A percentile compares a stretch with the other conserved stretches of the same genome.
Evolutionary conservation across 2,888 invertebrate species (phyloP).

Genomic region (Oithona nana): DNA sequence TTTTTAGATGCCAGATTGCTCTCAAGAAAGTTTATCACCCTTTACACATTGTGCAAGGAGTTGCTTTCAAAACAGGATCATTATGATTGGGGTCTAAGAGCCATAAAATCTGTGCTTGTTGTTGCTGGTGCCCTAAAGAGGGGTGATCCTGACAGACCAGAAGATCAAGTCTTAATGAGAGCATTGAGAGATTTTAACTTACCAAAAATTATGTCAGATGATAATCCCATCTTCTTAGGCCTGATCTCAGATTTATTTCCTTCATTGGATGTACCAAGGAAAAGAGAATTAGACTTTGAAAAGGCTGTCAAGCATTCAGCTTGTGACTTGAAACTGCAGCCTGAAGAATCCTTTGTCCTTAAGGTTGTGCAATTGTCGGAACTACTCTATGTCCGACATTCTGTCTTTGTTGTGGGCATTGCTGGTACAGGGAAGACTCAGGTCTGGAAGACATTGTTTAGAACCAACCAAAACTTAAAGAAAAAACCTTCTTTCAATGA

Average conservation of each 20-base stretch:
- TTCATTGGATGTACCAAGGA: conserved; percentile 81
- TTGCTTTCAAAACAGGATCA: conserved; percentile 78
- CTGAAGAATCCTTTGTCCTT: conserved; percentile 86
- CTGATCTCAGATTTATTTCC: conserved; percentile 89
- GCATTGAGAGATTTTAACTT: conserved; percentile 88
- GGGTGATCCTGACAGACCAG: conserved; percentile 78
- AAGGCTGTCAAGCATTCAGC: conserved; percentile 83
- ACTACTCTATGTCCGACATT: conserved; percentile 81
- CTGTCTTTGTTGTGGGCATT: conserved; percentile 79
- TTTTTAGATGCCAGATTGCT: conserved; percentile 83
- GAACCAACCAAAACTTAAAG: conserved; percentile 73
- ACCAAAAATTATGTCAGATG: conserved; percentile 84
- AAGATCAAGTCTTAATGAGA: conserved; percentile 91
- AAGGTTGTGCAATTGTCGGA: conserved; percentile 90
- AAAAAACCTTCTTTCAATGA: conserved; percentile 77
- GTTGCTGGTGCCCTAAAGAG: conserved; percentile 92
- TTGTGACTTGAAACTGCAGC: conserved; percentile 66
- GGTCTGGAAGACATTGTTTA: conserved; percentile 76
- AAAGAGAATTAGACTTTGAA: conserved; percentile 82
- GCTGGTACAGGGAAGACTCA: conserved; percentile 89
- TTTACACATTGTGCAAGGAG: conserved; percentile 75
- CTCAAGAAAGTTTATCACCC: conserved; percentile 82
- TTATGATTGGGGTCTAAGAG: conserved; percentile 90
- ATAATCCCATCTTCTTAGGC: conserved; percentile 90
- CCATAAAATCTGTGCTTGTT: conserved; percentile 86